Percentiles rank a stretch among this genome's conserved stretches.
Evolutionary conservation across 1,140 invertebrate species (phyloP).

Genomic region (Eupristina koningsbergeri): DNA sequence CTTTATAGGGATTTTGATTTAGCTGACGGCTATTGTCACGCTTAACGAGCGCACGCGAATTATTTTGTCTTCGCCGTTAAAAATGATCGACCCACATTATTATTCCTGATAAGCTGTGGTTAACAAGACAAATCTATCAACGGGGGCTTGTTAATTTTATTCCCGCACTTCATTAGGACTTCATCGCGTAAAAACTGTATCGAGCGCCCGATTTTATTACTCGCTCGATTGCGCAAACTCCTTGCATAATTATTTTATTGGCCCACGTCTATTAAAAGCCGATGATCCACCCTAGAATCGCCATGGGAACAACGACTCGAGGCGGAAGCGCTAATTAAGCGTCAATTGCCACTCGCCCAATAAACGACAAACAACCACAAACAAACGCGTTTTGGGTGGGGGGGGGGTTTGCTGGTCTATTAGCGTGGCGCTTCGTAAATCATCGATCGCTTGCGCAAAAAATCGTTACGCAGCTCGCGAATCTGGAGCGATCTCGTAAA

Average conservation of each 20-base stretch:
- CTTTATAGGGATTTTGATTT: not conserved
- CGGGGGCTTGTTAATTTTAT: not conserved
- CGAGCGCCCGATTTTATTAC: too few species aligned
- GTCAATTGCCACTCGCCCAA: too few species aligned
- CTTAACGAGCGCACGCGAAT: too few species aligned
- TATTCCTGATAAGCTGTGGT: not conserved
- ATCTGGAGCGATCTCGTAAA: not conserved
- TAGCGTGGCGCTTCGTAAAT: not conserved
- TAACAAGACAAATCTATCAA: not conserved
- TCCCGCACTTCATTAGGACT: not conserved
- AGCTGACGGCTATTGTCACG: not conserved
- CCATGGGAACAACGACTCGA: too few species aligned
- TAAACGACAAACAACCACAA: too few species aligned
- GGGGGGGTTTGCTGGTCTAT: too few species aligned
- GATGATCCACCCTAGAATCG: too few species aligned
- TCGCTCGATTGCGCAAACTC: not conserved
- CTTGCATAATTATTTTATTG: slow-evolving; percentile 4
- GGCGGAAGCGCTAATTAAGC: too few species aligned
- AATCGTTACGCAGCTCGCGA: not conserved
- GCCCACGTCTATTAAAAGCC: not conserved
- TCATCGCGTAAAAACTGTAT: not conserved
- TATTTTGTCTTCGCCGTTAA: too few species aligned
- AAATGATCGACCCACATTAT: too few species aligned
- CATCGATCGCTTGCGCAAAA: not conserved
- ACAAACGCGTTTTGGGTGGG: too few species aligned